phyloP scores from a whole-genome alignment of 2,797 vertebrate genomes.

The Hypotaenidia okinawae region DNA sequence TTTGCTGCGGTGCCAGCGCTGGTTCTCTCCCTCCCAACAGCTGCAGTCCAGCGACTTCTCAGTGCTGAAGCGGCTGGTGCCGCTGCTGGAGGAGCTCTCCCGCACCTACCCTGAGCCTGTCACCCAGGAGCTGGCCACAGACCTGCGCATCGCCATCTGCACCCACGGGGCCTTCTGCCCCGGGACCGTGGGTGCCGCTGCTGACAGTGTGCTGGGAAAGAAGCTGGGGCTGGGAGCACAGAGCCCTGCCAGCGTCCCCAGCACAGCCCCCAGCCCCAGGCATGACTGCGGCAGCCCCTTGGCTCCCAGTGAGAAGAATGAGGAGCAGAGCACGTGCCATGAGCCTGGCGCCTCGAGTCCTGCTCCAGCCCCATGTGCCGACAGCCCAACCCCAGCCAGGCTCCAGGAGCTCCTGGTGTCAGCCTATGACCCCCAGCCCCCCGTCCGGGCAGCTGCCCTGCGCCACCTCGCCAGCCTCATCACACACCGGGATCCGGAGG shows the following conservation, averaged over 20 bases:
- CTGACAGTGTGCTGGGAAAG: constrained; percentile 5
- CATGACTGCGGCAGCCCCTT: not conserved
- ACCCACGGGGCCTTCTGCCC: constrained; percentile 86
- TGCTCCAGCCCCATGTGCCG: fast-evolving
- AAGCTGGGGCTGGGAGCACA: not conserved
- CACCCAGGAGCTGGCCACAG: constrained; percentile 87
- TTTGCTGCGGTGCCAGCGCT: fast-evolving
- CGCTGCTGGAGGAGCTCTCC: constrained; percentile 82
- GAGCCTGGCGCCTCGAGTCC: fast-evolving
- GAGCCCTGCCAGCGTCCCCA: not conserved
- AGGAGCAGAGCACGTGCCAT: fast-evolving
- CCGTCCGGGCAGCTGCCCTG: constrained; percentile 84
- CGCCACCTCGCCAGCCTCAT: constrained; percentile 81
- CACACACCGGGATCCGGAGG: constrained; percentile 69
- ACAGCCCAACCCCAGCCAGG: not conserved
- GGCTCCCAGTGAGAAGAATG: fast-evolving
- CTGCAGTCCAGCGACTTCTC: constrained; percentile 82
- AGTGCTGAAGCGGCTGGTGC: constrained; percentile 81
- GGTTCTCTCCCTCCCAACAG: constrained; percentile 64
- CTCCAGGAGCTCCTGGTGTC: constrained; percentile 80
- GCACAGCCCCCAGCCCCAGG: not conserved
- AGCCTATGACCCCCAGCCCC: constrained; percentile 87
- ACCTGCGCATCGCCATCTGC: constrained; percentile 86
- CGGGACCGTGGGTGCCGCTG: constrained; percentile 37
- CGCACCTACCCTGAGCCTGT: constrained; percentile 80